These are phyloP conservation scores for Lasioglossum oenotherae DNA, from an alignment of 2,888 invertebrate genomes.

Conservation along the genomic window DNA sequence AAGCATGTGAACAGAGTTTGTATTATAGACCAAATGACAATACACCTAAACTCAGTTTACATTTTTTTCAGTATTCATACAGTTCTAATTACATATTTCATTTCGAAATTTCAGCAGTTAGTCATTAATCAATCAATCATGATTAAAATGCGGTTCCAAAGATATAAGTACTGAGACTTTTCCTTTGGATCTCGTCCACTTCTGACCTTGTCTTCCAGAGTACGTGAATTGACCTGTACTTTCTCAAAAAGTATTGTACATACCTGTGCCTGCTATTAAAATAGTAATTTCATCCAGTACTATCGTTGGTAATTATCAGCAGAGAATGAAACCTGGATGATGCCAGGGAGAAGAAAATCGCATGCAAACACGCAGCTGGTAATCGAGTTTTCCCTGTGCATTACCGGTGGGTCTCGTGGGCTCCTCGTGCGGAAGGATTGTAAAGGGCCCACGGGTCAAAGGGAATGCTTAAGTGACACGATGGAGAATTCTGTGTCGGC, in stretches of 20 bases:
- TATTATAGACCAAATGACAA: no score
- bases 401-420: background rate
- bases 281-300: background rate
- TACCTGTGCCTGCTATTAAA: background rate
- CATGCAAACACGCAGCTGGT: constrained; percentile 11
- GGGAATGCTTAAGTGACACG: constrained; percentile 9
- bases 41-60: no score
- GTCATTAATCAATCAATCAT: no score
- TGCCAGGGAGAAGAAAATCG: constrained; percentile 12
- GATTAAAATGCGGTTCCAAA: no score
- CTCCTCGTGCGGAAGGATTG: background rate
- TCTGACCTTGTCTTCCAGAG: no score
- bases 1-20: no score
- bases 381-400: constrained; percentile 13
- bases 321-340: background rate
- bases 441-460: background rate
- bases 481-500: background rate
- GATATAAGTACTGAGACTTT: no score
- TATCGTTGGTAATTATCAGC: background rate
- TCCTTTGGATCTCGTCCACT: no score
- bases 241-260: background rate
- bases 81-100: no score
- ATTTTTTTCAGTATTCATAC: no score
- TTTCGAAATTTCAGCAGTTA: no score
- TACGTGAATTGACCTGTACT: no score